Evolutionary conservation across 2,888 invertebrate species (phyloP).

Genomic region (Eucriotettix oculatus): DNA sequence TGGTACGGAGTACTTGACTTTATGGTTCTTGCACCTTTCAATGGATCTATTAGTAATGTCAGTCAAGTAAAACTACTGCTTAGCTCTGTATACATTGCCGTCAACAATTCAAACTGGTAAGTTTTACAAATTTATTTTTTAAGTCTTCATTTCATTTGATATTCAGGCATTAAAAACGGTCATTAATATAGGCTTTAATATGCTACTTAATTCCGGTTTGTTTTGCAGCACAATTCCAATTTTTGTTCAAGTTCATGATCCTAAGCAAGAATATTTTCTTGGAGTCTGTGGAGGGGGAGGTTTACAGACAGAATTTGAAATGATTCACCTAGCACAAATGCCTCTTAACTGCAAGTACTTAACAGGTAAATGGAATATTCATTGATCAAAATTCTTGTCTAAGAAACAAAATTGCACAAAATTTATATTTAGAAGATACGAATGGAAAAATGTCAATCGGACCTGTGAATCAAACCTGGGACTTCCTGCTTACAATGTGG

Average conservation of each 20-base stretch:
- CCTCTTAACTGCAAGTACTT: slow-evolving; percentile 71
- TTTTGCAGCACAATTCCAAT: slow-evolving; percentile 53
- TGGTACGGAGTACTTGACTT: slow-evolving; percentile 77
- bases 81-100: slow-evolving; percentile 68
- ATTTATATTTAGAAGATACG: too few relatives aligned
- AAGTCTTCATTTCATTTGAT: too few relatives aligned
- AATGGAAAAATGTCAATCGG: too few relatives aligned
- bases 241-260: slow-evolving; percentile 71
- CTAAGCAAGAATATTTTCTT: slow-evolving; percentile 61
- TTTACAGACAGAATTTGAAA: slow-evolving; percentile 69
- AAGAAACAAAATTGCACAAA: too few relatives aligned
- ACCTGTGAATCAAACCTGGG: too few relatives aligned
- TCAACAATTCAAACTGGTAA: slow-evolving; percentile 61
- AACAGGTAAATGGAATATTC: slow-evolving; percentile 31
- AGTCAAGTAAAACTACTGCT: slow-evolving; percentile 58
- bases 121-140: slow-evolving; percentile 7
- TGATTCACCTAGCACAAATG: slow-evolving; percentile 66
- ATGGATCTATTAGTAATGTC: slow-evolving; percentile 28
- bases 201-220: not conserved
- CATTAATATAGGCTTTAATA: not conserved
- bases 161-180: too few relatives aligned
- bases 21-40: slow-evolving; percentile 47
- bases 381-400: too few relatives aligned
- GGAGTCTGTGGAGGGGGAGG: slow-evolving; percentile 68
- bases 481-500: too few relatives aligned